A percentile compares a stretch with the other conserved stretches of the same genome.
Conservation (phyloP, 2,888 invertebrate species). For the Taenaris catops region DNA sequence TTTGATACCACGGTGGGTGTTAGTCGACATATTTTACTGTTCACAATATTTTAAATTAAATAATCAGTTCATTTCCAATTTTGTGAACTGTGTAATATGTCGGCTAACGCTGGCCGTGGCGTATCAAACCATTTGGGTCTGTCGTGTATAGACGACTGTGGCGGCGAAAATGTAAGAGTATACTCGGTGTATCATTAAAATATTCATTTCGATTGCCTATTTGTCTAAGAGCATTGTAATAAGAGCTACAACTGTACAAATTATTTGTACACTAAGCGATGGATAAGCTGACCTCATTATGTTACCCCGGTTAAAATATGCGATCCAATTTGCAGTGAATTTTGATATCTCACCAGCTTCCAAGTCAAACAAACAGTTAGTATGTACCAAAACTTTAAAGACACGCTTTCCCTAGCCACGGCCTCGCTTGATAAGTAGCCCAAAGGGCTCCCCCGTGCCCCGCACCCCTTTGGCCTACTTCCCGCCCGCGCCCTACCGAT, state of each 20-base stretch:
- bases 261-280: neutral
- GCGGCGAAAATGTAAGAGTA: too few relatives aligned
- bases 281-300: slow-evolving; percentile 2
- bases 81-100: too few relatives aligned
- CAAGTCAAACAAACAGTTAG: slow-evolving; percentile 27
- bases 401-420: slow-evolving; percentile 61
- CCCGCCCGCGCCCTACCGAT: slow-evolving; percentile 65
- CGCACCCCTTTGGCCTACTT: slow-evolving; percentile 37
- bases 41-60: too few relatives aligned
- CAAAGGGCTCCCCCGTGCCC: slow-evolving; percentile 63
- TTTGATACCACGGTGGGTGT: too few relatives aligned
- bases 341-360: slow-evolving; percentile 20
- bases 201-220: too few relatives aligned
- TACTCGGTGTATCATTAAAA: too few relatives aligned
- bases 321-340: slow-evolving; percentile 9
- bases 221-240: too few relatives aligned
- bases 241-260: neutral
- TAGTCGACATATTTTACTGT: too few relatives aligned
- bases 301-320: slow-evolving; percentile 10
- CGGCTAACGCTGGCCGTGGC: too few relatives aligned
- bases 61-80: too few relatives aligned
- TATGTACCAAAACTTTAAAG: slow-evolving; percentile 48
- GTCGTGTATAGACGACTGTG: too few relatives aligned
- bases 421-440: slow-evolving; percentile 66
- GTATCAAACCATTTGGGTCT: too few relatives aligned